These are phyloP conservation scores for Leptothorax acervorum DNA, from an alignment of 2,888 invertebrate genomes.

Conservation along the genomic window DNA sequence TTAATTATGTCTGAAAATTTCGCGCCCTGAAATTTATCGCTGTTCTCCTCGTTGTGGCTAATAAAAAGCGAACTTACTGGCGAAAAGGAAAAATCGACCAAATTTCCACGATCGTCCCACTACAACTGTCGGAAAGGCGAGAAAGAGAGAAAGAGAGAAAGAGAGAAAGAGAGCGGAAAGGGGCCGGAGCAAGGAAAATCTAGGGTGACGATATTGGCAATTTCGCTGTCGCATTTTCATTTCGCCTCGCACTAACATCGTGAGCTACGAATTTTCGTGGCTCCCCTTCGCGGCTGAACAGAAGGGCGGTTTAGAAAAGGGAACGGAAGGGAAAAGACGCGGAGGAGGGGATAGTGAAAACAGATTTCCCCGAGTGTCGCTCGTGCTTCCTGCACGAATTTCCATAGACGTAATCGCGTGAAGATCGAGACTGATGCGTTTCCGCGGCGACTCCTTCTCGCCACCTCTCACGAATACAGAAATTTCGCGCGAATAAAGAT, in stretches of 20 bases:
- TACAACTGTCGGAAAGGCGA: background rate
- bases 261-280: slow-evolving; percentile 69
- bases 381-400: slow-evolving; percentile 43
- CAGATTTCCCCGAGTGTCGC: slow-evolving; percentile 67
- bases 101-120: slow-evolving; percentile 59
- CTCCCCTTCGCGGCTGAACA: slow-evolving; percentile 46
- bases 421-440: slow-evolving; percentile 37
- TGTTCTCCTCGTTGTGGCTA: background rate
- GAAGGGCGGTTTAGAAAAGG: slow-evolving; percentile 9
- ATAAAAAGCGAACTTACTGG: background rate
- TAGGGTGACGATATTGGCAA: slow-evolving; percentile 81
- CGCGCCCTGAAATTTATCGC: background rate
- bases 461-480: background rate
- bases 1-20: background rate
- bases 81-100: slow-evolving; percentile 3
- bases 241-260: slow-evolving; percentile 72
- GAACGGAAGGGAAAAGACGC: background rate
- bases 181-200: slow-evolving; percentile 58
- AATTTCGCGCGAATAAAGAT: background rate
- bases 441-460: background rate
- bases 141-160: slow-evolving; percentile 3
- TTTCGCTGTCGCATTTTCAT: slow-evolving; percentile 82
- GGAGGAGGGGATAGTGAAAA: slow-evolving; percentile 43
- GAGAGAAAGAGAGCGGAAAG: slow-evolving; percentile 21
- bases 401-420: slow-evolving; percentile 62